A percentile compares a stretch with the other conserved stretches of the same genome.
Conservation (phyloP, 2,888 invertebrate genomes). For the Dexiosoma caninum region DNA sequence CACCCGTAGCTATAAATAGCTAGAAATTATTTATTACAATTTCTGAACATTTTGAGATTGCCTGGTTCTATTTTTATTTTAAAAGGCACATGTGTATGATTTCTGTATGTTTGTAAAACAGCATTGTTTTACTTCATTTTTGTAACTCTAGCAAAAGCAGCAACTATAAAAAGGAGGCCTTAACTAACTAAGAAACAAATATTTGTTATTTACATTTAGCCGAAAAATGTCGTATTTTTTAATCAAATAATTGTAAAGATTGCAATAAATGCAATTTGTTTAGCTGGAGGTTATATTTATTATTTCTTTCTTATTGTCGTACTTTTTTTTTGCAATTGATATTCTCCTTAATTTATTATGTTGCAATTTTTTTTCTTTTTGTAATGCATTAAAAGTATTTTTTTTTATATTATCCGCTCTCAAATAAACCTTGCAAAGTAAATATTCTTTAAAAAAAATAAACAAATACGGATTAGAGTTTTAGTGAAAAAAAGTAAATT, state of each 20-base stretch:
- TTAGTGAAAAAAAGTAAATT: too few relatives aligned
- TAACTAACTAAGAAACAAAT: conserved; percentile 58
- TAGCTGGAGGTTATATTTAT: background rate
- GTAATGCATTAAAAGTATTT: background rate
- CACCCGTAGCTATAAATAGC: background rate
- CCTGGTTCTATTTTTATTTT: background rate
- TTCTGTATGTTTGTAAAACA: background rate
- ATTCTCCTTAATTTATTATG: background rate
- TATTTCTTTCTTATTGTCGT: background rate
- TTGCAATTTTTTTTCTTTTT: background rate
- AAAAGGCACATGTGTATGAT: background rate
- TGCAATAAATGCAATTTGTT: conserved; percentile 42
- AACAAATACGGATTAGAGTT: too few relatives aligned
- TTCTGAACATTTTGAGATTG: background rate
- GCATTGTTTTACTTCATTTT: conserved; percentile 44
- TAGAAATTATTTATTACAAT: too few relatives aligned
- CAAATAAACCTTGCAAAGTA: background rate
- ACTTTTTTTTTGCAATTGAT: conserved; percentile 1
- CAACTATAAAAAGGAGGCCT: conserved; percentile 10
- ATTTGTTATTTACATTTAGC: conserved; percentile 54
- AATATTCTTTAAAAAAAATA: too few relatives aligned
- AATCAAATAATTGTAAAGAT: conserved; percentile 46
- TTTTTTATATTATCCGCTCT: background rate
- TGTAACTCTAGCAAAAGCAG: background rate
- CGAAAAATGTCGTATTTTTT: conserved; percentile 1